Conservation (phyloP, 2,888 invertebrate species). For the Drosophila ezoana region DNA sequence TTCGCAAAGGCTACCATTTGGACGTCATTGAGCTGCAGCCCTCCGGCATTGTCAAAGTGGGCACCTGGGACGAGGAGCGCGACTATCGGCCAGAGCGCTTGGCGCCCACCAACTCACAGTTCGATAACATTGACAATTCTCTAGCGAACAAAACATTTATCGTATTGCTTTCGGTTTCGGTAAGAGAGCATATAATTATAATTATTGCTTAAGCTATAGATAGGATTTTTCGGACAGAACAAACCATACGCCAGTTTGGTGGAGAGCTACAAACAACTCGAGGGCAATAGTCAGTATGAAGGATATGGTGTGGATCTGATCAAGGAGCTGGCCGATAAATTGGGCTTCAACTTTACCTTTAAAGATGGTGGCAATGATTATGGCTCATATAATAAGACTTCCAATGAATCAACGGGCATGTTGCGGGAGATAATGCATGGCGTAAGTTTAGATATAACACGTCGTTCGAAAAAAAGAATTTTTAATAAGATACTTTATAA, state of each 20-base stretch:
- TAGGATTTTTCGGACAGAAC: conserved; percentile 79
- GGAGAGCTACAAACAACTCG: conserved; percentile 88
- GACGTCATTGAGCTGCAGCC: conserved; percentile 89
- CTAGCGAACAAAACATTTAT: conserved; percentile 90
- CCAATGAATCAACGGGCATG: conserved; percentile 93
- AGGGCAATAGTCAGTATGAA: conserved; percentile 93
- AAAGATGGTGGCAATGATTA: conserved; percentile 91
- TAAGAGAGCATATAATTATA: conserved; percentile 51
- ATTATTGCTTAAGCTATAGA: not conserved
- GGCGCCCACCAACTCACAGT: conserved; percentile 83
- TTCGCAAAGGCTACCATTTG: conserved; percentile 89
- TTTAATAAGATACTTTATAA: too few relatives aligned
- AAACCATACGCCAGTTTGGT: conserved; percentile 95
- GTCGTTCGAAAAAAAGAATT: not conserved
- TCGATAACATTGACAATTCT: conserved; percentile 86
- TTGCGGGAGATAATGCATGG: conserved; percentile 91
- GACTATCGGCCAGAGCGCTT: conserved; percentile 86
- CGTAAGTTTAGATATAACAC: conserved; percentile 57
- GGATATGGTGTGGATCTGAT: conserved; percentile 96
- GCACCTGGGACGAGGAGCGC: conserved; percentile 89
- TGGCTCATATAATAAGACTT: conserved; percentile 88
- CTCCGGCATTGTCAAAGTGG: conserved; percentile 89
- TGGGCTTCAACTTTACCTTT: conserved; percentile 94
- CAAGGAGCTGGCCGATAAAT: conserved; percentile 90
- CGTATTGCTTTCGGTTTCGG: conserved; percentile 89